Percentiles rank a stretch among this genome's conserved stretches.
These are phyloP conservation scores for Deilephila elpenor DNA, from an alignment of 2,888 invertebrate species.

Conservation along the genomic window DNA sequence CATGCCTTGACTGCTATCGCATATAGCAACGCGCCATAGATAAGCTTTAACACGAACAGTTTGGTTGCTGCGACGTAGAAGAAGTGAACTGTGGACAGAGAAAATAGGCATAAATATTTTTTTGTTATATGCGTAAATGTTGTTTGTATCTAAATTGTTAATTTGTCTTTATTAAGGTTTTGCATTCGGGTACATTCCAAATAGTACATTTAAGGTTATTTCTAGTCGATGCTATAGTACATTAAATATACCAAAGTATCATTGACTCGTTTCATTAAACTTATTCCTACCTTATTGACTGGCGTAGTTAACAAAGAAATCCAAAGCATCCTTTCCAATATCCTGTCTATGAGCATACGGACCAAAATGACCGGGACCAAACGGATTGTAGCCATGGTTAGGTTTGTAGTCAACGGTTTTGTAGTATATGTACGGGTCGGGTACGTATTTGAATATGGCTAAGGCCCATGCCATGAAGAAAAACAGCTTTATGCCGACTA, in stretches of 20 bases:
- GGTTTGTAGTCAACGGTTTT: constrained; percentile 41
- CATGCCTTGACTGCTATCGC: constrained; percentile 67
- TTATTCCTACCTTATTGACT: constrained; percentile 21
- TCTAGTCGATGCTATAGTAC: no score
- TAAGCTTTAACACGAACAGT: constrained; percentile 68
- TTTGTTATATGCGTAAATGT: no score
- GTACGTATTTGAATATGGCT: constrained; percentile 67
- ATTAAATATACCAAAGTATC: no score
- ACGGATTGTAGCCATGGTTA: constrained; percentile 38
- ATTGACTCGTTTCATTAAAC: background rate
- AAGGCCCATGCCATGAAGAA: constrained; percentile 71
- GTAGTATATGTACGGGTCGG: constrained; percentile 63
- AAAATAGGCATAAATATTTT: constrained; percentile 32
- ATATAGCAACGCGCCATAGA: constrained; percentile 72
- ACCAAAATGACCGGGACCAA: constrained; percentile 29
- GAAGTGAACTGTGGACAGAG: constrained; percentile 72
- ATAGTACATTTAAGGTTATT: no score
- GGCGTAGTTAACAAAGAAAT: constrained; percentile 44
- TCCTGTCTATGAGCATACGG: constrained; percentile 35
- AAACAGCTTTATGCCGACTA: constrained; percentile 65
- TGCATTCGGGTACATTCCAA: no score
- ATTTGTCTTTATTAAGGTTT: no score
- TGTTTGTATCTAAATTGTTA: no score
- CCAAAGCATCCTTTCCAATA: constrained; percentile 36
- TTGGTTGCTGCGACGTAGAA: constrained; percentile 76